Conservation (phyloP, 2,113 vertebrate species). For the Plotosus lineatus region DNA sequence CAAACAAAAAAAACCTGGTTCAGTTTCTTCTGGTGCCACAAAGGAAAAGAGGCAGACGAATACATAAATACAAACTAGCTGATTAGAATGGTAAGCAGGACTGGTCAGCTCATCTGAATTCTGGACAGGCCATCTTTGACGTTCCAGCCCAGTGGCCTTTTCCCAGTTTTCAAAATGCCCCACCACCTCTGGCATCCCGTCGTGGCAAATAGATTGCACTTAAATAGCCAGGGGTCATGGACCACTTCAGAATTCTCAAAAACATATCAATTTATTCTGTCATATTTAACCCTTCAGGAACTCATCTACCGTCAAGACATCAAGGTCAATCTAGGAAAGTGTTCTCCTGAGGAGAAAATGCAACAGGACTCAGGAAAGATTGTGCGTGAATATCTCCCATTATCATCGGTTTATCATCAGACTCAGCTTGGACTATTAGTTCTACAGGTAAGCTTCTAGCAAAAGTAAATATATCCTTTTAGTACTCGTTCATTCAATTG, state of each 20-base stretch:
- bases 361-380: not conserved
- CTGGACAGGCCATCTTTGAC: not conserved
- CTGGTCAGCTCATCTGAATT: constrained; percentile 4
- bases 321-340: not conserved
- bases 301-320: not conserved
- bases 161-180: not conserved
- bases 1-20: not conserved
- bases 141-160: constrained; percentile 13
- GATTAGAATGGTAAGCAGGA: constrained; percentile 29
- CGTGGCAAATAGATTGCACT: not conserved
- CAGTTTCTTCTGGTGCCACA: constrained; percentile 10
- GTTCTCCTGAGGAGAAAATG: not conserved
- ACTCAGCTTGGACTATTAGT: not conserved
- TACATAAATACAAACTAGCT: constrained; percentile 28
- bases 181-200: too few species aligned
- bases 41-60: not conserved
- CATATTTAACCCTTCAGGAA: not conserved
- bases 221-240: not conserved
- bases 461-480: too few species aligned
- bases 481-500: too few species aligned
- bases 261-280: not conserved
- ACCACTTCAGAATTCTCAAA: not conserved
- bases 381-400: not conserved
- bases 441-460: too few species aligned
- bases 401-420: not conserved